Conservation (phyloP, 2,888 invertebrate genomes). For the Nymphalis urticae region DNA sequence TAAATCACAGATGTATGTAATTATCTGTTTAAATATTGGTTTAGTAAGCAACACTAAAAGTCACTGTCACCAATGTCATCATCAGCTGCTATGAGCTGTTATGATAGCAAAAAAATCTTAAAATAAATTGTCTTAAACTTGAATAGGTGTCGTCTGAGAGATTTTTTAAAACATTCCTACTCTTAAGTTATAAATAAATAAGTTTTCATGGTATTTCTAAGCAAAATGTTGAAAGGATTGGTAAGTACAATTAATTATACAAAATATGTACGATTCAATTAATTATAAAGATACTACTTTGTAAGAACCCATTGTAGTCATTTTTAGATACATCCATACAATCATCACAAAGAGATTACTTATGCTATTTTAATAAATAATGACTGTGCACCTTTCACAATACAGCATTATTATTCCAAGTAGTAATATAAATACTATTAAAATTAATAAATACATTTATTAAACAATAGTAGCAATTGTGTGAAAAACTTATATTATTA, state of each 20-base stretch:
- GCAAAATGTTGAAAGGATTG: slow-evolving; percentile 52
- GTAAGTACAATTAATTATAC: slow-evolving; percentile 41
- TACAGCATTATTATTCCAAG: no score
- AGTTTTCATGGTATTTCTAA: slow-evolving; percentile 6
- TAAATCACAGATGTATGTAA: no score
- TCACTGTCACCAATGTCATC: not conserved
- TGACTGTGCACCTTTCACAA: no score
- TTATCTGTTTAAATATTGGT: no score
- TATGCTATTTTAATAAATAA: no score
- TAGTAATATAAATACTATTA: no score
- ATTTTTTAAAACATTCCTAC: not conserved
- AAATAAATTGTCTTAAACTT: not conserved
- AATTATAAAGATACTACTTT: not conserved
- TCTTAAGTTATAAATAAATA: not conserved
- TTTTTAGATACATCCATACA: no score
- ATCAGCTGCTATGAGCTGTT: not conserved
- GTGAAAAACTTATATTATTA: no score
- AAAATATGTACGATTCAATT: not conserved
- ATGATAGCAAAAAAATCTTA: not conserved
- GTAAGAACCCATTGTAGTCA: not conserved
- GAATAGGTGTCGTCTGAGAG: not conserved
- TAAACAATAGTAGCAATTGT: no score
- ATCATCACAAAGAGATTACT: no score
- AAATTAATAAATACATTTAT: no score
- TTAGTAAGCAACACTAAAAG: no score